phyloP scores from a whole-genome alignment of 2,113 vertebrate species.

The Bagarius yarrelli region DNA sequence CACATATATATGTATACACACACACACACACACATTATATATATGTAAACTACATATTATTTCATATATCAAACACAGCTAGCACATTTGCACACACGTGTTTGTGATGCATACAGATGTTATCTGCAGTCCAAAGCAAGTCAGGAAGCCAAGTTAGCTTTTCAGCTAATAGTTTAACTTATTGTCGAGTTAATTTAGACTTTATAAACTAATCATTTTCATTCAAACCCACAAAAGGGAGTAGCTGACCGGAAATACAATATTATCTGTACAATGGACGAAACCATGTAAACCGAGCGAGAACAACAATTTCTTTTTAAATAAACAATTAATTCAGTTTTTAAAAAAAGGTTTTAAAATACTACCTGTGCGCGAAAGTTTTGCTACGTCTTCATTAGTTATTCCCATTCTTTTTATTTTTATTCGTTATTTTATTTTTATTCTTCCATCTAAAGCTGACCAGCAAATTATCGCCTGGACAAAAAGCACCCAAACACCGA shows the following conservation, averaged over 20 bases:
- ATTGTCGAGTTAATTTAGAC: not conserved
- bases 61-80: not conserved
- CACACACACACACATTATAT: too few species aligned
- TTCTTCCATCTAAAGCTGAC: not conserved
- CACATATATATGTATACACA: too few species aligned
- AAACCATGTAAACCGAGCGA: not conserved
- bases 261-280: not conserved
- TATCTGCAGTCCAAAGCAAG: not conserved
- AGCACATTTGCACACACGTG: not conserved
- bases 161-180: not conserved
- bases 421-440: too few species aligned
- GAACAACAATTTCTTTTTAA: not conserved
- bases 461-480: not conserved
- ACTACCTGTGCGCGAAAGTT: conserved; percentile 41
- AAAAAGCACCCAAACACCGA: not conserved
- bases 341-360: not conserved
- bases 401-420: not conserved
- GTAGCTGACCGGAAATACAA: not conserved
- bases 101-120: not conserved
- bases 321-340: not conserved
- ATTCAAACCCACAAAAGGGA: too few species aligned
- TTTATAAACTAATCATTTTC: not conserved
- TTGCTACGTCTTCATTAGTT: not conserved
- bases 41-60: not conserved
- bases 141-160: too few species aligned